phyloP scores from a whole-genome alignment of 35 echinoderm and acorn worm genomes.

The Antedon bifida region DNA sequence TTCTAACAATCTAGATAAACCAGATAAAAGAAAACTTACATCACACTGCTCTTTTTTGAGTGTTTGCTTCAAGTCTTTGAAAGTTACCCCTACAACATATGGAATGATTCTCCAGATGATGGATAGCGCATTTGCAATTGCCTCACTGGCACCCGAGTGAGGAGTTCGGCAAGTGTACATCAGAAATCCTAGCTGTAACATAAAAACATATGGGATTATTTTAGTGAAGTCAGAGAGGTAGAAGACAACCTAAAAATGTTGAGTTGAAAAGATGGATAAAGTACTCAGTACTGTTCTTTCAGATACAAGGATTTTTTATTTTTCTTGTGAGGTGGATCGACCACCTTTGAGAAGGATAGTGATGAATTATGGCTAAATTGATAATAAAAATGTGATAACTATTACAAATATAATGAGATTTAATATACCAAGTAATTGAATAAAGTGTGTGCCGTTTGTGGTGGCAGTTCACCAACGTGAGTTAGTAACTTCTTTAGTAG shows the following conservation, averaged over 20 bases:
- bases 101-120: conserved; percentile 90
- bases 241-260: too few species aligned
- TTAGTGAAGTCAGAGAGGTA: too few species aligned
- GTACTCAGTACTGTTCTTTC: too few species aligned
- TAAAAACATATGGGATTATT: neutral
- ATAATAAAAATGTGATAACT: too few species aligned
- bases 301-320: too few species aligned
- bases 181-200: conserved; percentile 75
- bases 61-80: conserved; percentile 97
- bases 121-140: conserved; percentile 81
- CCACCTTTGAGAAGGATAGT: too few species aligned
- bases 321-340: too few species aligned
- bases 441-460: conserved; percentile 76
- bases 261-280: too few species aligned
- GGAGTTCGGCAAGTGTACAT: conserved; percentile 91
- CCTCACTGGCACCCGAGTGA: conserved; percentile 88
- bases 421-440: conserved; percentile 97
- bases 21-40: conserved; percentile 42
- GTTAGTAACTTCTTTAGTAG: conserved; percentile 75
- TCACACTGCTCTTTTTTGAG: conserved; percentile 99
- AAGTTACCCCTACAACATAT: conserved; percentile 76
- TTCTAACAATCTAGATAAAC: neutral
- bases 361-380: too few species aligned
- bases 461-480: conserved; percentile 68
- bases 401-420: too few species aligned